Percentiles rank a stretch among this genome's conserved stretches.
Conservation (phyloP, 2,797 vertebrate species). For the Pteropus rufus region DNA sequence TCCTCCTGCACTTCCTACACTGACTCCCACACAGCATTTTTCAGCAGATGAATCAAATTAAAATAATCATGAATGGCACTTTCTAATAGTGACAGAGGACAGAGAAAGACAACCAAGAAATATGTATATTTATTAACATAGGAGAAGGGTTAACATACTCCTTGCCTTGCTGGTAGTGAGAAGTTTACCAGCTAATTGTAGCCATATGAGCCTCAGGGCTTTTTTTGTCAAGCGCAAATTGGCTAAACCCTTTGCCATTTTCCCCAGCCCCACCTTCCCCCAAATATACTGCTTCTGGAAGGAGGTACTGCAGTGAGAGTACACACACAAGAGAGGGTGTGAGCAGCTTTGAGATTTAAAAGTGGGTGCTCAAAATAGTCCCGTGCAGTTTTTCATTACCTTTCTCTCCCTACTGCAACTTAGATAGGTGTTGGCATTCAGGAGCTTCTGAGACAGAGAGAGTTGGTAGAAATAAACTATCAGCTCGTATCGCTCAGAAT, state of each 20-base stretch:
- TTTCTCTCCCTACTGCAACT: neutral
- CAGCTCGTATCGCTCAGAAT: neutral
- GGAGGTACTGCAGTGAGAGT: neutral
- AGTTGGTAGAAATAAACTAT: neutral
- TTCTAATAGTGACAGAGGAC: neutral
- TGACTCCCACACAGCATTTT: neutral
- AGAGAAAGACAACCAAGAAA: neutral
- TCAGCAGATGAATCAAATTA: neutral
- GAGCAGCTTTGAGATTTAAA: constrained; percentile 10
- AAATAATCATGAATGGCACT: constrained; percentile 14
- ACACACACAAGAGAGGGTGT: no score
- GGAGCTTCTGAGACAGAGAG: neutral
- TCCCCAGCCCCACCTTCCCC: neutral
- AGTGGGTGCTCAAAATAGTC: neutral
- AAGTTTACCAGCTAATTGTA: neutral
- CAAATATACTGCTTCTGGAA: neutral
- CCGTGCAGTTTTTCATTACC: neutral
- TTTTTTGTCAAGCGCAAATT: neutral
- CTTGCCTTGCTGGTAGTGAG: neutral
- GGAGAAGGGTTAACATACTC: neutral
- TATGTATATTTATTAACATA: neutral
- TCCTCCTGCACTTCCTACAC: neutral
- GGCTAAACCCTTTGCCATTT: neutral
- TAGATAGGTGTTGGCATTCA: neutral
- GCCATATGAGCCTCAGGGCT: neutral